phyloP scores from a whole-genome alignment of 2,888 invertebrate genomes.

The Eurois occulta region DNA sequence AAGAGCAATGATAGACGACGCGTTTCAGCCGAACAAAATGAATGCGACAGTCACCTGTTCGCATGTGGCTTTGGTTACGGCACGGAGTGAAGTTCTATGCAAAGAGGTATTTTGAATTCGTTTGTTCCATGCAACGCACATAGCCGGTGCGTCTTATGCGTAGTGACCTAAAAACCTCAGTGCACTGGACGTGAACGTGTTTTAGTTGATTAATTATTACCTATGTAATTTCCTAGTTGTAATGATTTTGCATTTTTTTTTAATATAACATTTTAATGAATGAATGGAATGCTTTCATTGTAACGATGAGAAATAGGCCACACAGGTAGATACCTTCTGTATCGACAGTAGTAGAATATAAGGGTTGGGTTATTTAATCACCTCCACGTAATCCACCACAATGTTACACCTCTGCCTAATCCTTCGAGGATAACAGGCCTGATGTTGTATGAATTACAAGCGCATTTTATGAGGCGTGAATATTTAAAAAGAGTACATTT shows the following conservation, averaged over 20 bases:
- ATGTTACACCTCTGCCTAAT: too few species aligned
- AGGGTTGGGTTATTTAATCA: too few species aligned
- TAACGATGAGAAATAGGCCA: constrained; percentile 5
- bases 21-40: not conserved
- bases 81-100: not conserved
- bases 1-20: not conserved
- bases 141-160: not conserved
- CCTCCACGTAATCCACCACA: too few species aligned
- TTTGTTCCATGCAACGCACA: not conserved
- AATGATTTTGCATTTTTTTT: constrained; percentile 37
- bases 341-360: too few species aligned
- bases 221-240: constrained; percentile 1
- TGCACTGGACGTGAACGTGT: too few species aligned
- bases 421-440: too few species aligned
- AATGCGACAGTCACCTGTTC: not conserved
- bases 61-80: not conserved
- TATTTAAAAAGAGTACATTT: too few species aligned
- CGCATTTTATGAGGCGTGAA: too few species aligned
- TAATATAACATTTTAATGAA: not conserved
- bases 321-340: not conserved
- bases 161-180: constrained; percentile 4
- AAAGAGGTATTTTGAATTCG: not conserved
- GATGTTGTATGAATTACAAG: too few species aligned
- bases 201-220: too few species aligned
- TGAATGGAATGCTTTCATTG: constrained; percentile 10